phyloP scores from a whole-genome alignment of 2,888 invertebrate species.

The Noctua janthe region DNA sequence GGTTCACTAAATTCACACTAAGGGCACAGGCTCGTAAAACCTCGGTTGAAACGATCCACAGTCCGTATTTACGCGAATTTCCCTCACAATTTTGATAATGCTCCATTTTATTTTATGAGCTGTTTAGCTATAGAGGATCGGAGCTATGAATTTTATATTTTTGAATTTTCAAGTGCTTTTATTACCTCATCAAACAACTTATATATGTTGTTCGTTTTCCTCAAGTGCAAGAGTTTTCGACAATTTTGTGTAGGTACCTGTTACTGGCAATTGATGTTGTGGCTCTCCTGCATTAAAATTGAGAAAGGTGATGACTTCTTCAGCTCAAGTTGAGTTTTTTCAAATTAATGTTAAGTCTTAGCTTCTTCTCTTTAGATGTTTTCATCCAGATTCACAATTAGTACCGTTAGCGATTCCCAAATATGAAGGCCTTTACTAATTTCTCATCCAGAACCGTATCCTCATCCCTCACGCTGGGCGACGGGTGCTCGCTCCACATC shows the following conservation, averaged over 20 bases:
- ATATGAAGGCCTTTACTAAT: constrained; percentile 1
- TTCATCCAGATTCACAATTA: neutral
- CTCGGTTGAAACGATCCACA: constrained; percentile 37
- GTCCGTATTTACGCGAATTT: constrained; percentile 50
- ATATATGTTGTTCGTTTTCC: neutral
- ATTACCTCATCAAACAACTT: neutral
- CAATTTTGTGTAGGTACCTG: neutral
- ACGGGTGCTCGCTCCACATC: constrained; percentile 61
- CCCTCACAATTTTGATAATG: constrained; percentile 40
- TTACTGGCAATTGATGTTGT: neutral
- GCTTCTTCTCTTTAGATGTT: neutral
- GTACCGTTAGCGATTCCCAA: constrained; percentile 4
- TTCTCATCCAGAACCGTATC: neutral
- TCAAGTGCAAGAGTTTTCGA: neutral
- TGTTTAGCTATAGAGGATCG: constrained; percentile 22
- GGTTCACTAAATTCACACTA: constrained; percentile 73
- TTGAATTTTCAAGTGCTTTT: neutral
- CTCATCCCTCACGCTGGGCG: constrained; percentile 46
- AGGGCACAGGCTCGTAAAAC: constrained; percentile 60
- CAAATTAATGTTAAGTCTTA: neutral
- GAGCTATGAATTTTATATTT: constrained; percentile 6
- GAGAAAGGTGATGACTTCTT: neutral
- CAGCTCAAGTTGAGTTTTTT: constrained; percentile 2
- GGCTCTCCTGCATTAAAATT: constrained; percentile 1
- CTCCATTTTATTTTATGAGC: constrained; percentile 38